phyloP scores from a whole-genome alignment of 2,797 vertebrate genomes.

The Martes flavigula region DNA sequence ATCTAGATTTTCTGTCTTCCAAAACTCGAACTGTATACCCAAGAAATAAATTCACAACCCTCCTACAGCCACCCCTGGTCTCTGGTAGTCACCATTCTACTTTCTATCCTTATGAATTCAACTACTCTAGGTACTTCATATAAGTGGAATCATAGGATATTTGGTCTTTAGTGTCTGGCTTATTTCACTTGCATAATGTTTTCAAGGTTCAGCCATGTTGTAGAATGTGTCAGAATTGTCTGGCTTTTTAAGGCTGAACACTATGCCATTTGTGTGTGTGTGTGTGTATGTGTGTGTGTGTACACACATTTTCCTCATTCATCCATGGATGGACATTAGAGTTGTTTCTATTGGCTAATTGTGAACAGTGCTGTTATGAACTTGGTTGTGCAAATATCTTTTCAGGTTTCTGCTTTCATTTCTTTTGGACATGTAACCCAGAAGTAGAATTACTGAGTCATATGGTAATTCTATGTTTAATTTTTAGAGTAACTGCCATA shows the following conservation, averaged over 20 bases:
- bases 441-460: background rate
- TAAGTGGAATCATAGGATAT: background rate
- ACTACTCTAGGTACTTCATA: background rate
- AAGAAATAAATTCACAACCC: background rate
- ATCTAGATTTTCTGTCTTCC: background rate
- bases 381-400: background rate
- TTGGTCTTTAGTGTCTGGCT: background rate
- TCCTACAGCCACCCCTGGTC: background rate
- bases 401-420: background rate
- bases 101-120: background rate
- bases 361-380: background rate
- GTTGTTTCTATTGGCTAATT: background rate
- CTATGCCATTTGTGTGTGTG: background rate
- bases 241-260: background rate
- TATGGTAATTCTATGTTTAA: background rate
- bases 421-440: background rate
- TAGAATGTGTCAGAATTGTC: background rate
- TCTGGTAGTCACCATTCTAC: background rate
- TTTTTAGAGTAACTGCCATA: background rate
- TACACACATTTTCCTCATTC: background rate
- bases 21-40: background rate
- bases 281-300: background rate
- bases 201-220: background rate
- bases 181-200: background rate
- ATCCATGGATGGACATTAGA: background rate